Evolutionary conservation across 2,113 vertebrate species (phyloP).

Genomic region (Aramus guarauna): DNA sequence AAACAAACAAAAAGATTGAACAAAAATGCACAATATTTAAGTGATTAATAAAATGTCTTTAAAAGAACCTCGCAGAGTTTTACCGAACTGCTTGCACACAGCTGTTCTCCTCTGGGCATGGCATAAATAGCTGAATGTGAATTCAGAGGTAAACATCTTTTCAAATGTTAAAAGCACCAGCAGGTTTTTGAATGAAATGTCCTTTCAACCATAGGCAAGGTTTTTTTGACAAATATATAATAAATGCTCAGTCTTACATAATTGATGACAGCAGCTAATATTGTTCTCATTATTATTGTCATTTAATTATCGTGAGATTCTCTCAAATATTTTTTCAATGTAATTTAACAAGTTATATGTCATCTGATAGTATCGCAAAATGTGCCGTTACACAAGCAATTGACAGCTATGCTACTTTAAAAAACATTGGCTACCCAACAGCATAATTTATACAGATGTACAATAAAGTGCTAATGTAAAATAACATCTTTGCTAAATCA

Average conservation of each 20-base stretch:
- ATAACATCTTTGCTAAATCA: background rate
- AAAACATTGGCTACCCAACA: constrained; percentile 62
- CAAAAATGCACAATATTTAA: background rate
- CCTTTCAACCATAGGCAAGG: background rate
- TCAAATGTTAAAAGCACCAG: background rate
- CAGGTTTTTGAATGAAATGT: background rate
- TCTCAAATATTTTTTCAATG: constrained; percentile 43
- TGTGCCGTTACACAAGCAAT: constrained; percentile 35
- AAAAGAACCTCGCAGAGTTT: background rate
- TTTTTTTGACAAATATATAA: background rate
- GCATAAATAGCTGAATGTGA: background rate
- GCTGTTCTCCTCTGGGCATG: background rate
- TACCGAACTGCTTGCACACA: background rate
- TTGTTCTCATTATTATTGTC: constrained; percentile 71
- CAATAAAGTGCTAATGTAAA: constrained; percentile 5
- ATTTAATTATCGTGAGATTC: constrained; percentile 64
- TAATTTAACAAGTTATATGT: constrained; percentile 54
- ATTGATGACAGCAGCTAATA: constrained; percentile 50
- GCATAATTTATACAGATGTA: constrained; percentile 50
- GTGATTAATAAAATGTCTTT: background rate
- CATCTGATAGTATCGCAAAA: constrained; percentile 49
- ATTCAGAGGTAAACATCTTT: background rate
- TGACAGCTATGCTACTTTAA: constrained; percentile 60
- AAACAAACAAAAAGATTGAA: background rate
- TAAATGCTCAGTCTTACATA: constrained; percentile 37